A percentile compares a stretch with the other conserved stretches of the same genome.
These are phyloP conservation scores for Engraulis encrasicolus DNA, from an alignment of 2,113 vertebrate species.

Conservation along the genomic window DNA sequence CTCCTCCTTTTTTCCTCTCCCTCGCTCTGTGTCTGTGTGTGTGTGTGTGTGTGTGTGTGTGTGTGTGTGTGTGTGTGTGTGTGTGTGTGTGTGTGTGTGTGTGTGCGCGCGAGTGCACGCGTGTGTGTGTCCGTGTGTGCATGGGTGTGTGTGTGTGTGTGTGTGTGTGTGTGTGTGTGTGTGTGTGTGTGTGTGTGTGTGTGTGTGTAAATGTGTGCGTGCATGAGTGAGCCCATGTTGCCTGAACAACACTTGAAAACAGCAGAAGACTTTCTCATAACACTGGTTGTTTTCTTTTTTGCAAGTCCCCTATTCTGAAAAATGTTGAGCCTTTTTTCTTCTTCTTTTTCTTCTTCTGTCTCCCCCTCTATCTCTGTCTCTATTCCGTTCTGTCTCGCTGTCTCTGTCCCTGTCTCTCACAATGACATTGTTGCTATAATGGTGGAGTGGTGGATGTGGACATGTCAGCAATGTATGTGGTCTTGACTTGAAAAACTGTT, in stretches of 20 bases:
- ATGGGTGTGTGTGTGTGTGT: background rate
- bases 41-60: background rate
- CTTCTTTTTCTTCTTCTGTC: background rate
- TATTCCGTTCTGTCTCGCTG: background rate
- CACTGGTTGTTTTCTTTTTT: slow-evolving; percentile 26
- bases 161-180: background rate
- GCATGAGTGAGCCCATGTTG: too few relatives aligned
- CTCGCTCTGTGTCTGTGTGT: background rate
- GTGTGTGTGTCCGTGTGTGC: slow-evolving; percentile 14
- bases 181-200: background rate
- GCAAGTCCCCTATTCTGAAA: background rate
- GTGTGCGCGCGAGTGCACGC: background rate
- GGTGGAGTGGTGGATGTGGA: slow-evolving; percentile 1
- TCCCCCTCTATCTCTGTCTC: background rate
- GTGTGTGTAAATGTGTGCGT: too few relatives aligned
- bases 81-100: background rate
- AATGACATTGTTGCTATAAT: slow-evolving; percentile 20
- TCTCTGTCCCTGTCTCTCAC: background rate
- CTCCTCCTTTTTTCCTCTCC: background rate
- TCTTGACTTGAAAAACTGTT: slow-evolving; percentile 28
- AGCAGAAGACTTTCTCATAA: slow-evolving; percentile 32
- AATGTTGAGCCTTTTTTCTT: background rate
- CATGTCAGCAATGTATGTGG: slow-evolving; percentile 20
- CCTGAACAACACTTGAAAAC: slow-evolving; percentile 17
- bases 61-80: background rate